A percentile compares a stretch with the other conserved stretches of the same genome.
Evolutionary conservation across 2,888 invertebrate species (phyloP).

Genomic region (Lasioglossum marginatum): DNA sequence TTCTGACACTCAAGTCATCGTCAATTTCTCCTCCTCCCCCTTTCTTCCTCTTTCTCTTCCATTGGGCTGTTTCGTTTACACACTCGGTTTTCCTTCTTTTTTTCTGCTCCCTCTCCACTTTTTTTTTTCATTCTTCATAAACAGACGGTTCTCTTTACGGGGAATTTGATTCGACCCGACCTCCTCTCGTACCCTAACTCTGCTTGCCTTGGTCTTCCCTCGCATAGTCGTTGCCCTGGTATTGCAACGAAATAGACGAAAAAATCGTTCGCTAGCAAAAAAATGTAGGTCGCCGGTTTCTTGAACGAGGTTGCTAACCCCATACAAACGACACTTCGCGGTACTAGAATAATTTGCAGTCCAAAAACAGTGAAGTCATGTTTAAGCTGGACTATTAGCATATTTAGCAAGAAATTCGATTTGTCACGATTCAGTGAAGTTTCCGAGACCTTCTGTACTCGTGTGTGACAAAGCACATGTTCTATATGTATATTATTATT

Average conservation of each 20-base stretch:
- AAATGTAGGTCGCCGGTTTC: background rate
- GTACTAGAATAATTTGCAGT: background rate
- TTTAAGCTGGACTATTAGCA: background rate
- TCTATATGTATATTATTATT: background rate
- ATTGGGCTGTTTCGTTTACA: slow-evolving; percentile 37
- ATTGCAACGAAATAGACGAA: background rate
- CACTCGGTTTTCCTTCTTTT: background rate
- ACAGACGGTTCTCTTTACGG: slow-evolving; percentile 21
- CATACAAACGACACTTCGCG: background rate
- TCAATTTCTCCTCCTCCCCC: slow-evolving; percentile 62
- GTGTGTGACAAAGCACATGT: background rate
- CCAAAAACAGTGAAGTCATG: background rate
- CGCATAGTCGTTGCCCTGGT: background rate
- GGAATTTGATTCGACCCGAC: slow-evolving; percentile 2
- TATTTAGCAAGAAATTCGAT: background rate
- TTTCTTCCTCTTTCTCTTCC: slow-evolving; percentile 27
- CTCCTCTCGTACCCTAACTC: background rate
- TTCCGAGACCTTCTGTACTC: background rate
- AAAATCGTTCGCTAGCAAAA: background rate
- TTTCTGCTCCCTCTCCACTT: background rate
- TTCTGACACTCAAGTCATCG: slow-evolving; percentile 71
- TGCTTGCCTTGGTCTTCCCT: background rate
- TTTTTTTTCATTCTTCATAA: slow-evolving; percentile 1
- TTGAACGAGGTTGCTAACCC: background rate
- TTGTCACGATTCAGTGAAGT: background rate